These are phyloP conservation scores for Neostethus bicornis DNA, from an alignment of 2,797 vertebrate species.

Conservation along the genomic window DNA sequence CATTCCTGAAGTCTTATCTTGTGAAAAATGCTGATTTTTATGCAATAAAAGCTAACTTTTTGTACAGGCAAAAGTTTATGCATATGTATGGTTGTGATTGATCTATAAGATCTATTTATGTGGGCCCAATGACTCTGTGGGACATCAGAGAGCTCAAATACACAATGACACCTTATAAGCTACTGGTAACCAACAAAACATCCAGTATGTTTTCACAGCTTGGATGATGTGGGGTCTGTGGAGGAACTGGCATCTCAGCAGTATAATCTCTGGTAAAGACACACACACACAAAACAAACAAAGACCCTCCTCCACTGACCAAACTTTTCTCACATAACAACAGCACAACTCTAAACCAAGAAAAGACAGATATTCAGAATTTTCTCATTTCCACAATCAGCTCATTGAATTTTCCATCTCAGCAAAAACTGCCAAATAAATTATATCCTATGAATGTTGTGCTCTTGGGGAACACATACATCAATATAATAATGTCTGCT, in stretches of 20 bases:
- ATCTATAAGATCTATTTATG: conserved; percentile 54
- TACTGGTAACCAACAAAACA: conserved; percentile 90
- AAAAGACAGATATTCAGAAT: conserved; percentile 22
- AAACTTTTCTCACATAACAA: conserved; percentile 46
- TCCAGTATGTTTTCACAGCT: conserved; percentile 93
- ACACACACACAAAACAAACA: conserved; percentile 54
- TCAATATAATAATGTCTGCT: conserved; percentile 38
- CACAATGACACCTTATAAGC: conserved; percentile 89
- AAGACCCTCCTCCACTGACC: conserved; percentile 44
- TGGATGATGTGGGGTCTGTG: conserved; percentile 79
- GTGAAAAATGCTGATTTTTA: conserved; percentile 23
- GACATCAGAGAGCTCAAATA: conserved; percentile 78
- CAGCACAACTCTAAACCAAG: conserved; percentile 16
- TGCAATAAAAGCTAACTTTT: conserved; percentile 1
- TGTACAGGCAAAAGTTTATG: conserved; percentile 4
- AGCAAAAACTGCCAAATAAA: conserved; percentile 16
- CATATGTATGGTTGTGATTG: conserved; percentile 3
- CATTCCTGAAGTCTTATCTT: conserved; percentile 28
- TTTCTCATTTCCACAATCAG: conserved; percentile 15
- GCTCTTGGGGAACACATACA: conserved; percentile 21
- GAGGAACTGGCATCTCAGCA: conserved; percentile 87
- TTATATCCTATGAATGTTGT: conserved; percentile 12
- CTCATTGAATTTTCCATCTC: conserved; percentile 1
- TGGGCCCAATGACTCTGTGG: conserved; percentile 84
- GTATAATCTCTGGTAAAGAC: conserved; percentile 76